A percentile compares a stretch with the other conserved stretches of the same genome.
phyloP scores from a whole-genome alignment of 2,797 vertebrate species.

The Falco berigora region DNA sequence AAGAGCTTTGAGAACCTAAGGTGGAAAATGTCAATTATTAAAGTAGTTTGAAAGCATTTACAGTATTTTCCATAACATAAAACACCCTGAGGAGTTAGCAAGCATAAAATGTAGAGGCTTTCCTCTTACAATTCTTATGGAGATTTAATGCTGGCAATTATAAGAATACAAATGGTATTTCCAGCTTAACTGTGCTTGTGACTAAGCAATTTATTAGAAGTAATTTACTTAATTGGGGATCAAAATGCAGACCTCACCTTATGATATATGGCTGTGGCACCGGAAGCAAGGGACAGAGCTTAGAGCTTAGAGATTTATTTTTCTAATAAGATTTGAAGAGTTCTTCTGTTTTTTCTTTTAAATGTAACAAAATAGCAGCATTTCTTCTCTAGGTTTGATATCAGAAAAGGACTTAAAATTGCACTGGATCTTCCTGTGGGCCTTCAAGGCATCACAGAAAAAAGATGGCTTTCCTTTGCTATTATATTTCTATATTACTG shows the following conservation, averaged over 20 bases:
- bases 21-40: background rate
- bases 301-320: background rate
- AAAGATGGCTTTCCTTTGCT: background rate
- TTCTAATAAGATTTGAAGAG: constrained; percentile 18
- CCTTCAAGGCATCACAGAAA: background rate
- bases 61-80: background rate
- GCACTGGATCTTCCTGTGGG: background rate
- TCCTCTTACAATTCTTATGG: background rate
- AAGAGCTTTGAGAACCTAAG: background rate
- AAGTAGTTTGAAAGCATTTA: background rate
- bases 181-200: background rate
- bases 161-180: background rate
- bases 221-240: background rate
- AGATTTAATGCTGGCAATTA: background rate
- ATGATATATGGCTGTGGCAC: background rate
- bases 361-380: background rate
- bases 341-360: background rate
- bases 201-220: constrained; percentile 1
- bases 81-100: background rate
- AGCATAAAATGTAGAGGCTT: background rate
- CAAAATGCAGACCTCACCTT: background rate
- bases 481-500: background rate
- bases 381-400: constrained; percentile 16
- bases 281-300: background rate
- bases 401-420: background rate